Evolutionary conservation across 2,113 vertebrate genomes (phyloP), one percentile per base, ranked within the genome.

Genomic region (Proteles cristata): DNA sequence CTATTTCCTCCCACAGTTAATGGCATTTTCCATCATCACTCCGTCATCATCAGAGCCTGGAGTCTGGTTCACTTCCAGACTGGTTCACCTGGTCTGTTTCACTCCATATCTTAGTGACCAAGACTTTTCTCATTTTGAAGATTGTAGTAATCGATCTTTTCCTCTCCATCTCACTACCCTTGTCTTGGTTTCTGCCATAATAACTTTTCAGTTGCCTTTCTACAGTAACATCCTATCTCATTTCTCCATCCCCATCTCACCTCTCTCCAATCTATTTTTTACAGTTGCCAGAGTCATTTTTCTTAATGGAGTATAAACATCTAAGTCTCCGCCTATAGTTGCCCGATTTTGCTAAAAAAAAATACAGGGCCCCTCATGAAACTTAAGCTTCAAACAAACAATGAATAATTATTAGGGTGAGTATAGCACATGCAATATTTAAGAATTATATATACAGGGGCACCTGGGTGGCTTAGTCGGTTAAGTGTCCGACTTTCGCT

Each of bases 351-450:
- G 39, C 85, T 93, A 84, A 90, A 50, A 82, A 82, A 92, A 95
- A 95, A 94, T 58, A 77, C 28, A 96, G 23, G 50, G 10, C 11
- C 81, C 17, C 16, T 45, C 35, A 45, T 94, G 84, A 95, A 83
- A 95, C 79, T 94, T 96, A 80, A 93, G 73, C 92, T 95, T 74
- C 55, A 96, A 43, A 83, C 68, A 88, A 92, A 92, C 31, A 77
- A 50, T 85, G 53, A 84, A 35, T 90, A 94, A 87, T 95, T 93
- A 80, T 86, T 89, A 93, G 21, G 73, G 25, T 63, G 76, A 69
- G 33, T 93, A 58, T 83, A n/a, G n/a, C 43, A 55, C 11, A 43
- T 90, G n/a, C 6, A 89, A 53, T 93, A 55, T 86, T 63, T 93
- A 93, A 45, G 58, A 81, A 19, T 55, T 71, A 92, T 82, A 73